Evolutionary conservation across 2,797 vertebrate species (phyloP), one percentile per base, ranked within the genome.

Genomic region (Eremophila alpestris): DNA sequence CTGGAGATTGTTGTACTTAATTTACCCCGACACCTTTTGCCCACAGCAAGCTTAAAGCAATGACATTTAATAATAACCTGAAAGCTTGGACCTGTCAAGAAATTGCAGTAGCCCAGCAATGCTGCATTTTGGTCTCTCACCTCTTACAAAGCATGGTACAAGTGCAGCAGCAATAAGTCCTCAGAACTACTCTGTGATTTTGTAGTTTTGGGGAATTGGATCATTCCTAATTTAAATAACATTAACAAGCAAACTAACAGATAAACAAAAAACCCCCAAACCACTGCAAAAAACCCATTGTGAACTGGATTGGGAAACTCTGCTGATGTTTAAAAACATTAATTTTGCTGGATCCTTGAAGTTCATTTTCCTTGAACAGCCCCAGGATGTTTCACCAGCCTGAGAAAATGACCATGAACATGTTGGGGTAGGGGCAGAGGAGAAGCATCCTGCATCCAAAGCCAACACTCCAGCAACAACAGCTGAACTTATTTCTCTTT

Each of bases 51-150:
- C 82, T 90, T 86, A 95, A 93, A 96, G 86, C 38, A 89, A 89
- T 78, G 93, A 87, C 90, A 94, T 95, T 92, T 95, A 89, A 91
- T 91, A 93, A 88, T 73, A 95, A 89, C 74, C 69, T 88, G 90
- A 94, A 94, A 89, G 51, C 65, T 67, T 81, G 80, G 69, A 76
- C 71, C 64, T 90, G 74, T 80, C 90, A 94, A 54, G 89, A 94
- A 85, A 88, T 75, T 92, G n/a, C 65, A 71, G 55, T 19, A 40
- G 65, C 49, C 91, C 83, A 78, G 36, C 77, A 87, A 65, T 21
- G 29, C 48, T 70, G 75, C 41, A 74, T 93, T 87, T 88, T 87
- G 60, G 60, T 67, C 43, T 67, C 43, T 83, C 30, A 29, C 30
- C 77, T 51, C 71, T 93, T 83, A 87, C 49, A 87, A 73, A 93